Percentiles rank a stretch among this genome's conserved stretches.
Conservation (phyloP, 2,888 invertebrate genomes). For the Zhuqinia jingwanae region DNA sequence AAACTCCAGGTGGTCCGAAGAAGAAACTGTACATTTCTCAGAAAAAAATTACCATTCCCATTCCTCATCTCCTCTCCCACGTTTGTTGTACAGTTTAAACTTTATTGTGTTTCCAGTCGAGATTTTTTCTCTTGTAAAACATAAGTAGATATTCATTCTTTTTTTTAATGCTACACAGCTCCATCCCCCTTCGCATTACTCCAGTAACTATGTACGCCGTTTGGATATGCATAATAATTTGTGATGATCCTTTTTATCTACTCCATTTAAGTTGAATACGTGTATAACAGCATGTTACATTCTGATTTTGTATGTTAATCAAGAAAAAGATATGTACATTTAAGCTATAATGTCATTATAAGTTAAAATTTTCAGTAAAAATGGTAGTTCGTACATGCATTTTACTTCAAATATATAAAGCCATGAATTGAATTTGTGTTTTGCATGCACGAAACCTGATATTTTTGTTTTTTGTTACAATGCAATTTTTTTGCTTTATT, state of each 20-base stretch:
- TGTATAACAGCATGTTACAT: not conserved
- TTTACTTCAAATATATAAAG: too few species aligned
- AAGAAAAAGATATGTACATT: too few species aligned
- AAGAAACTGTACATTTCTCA: conserved; percentile 52
- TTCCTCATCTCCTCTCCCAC: not conserved
- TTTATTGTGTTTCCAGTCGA: not conserved
- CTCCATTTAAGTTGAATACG: not conserved
- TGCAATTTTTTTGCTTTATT: too few species aligned
- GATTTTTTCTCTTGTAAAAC: not conserved
- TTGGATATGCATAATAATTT: conserved; percentile 38
- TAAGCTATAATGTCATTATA: too few species aligned
- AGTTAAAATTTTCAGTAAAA: too few species aligned
- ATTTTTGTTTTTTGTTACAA: too few species aligned
- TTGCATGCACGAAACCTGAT: too few species aligned
- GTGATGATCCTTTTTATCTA: conserved; percentile 44
- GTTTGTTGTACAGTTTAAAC: not conserved
- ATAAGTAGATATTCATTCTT: not conserved
- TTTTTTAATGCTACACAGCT: too few species aligned
- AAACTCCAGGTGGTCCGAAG: conserved; percentile 65
- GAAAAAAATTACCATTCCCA: conserved; percentile 32
- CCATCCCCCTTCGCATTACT: not conserved
- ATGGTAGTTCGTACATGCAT: too few species aligned
- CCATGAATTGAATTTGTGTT: too few species aligned
- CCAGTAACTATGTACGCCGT: too few species aligned
- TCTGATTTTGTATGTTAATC: not conserved